Percentiles rank a stretch among this genome's conserved stretches.
These are phyloP conservation scores for Aphelocoma californica DNA, from an alignment of 2,797 vertebrate species.

Conservation along the genomic window DNA sequence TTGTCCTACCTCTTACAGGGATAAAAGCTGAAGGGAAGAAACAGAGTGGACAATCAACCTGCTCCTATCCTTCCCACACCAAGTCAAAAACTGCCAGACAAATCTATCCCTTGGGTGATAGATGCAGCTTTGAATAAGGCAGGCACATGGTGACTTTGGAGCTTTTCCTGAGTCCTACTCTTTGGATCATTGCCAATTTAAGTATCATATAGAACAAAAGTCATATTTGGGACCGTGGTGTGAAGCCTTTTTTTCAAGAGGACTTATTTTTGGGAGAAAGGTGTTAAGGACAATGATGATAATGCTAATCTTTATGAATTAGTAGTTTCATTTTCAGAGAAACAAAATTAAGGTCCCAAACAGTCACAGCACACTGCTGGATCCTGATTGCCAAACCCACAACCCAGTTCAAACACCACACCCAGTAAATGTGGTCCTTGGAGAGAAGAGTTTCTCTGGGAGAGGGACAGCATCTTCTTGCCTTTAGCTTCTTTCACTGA, in stretches of 20 bases:
- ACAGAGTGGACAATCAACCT: not conserved
- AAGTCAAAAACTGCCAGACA: not conserved
- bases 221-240: not conserved
- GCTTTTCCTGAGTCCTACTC: not conserved
- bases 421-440: not conserved
- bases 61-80: not conserved
- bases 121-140: not conserved
- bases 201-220: not conserved
- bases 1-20: fast-evolving
- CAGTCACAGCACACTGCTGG: not conserved
- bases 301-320: not conserved
- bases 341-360: not conserved
- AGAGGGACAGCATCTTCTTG: not conserved
- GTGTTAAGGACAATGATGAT: not conserved
- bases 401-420: not conserved
- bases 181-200: not conserved
- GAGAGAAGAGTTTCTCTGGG: not conserved
- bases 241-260: not conserved
- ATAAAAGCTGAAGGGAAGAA: not conserved
- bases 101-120: not conserved
- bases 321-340: not conserved
- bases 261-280: not conserved
- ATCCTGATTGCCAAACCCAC: not conserved
- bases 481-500: not conserved
- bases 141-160: not conserved